These are phyloP conservation scores for Polymixis flavicincta DNA, from an alignment of 2,888 invertebrate species.

Conservation along the genomic window DNA sequence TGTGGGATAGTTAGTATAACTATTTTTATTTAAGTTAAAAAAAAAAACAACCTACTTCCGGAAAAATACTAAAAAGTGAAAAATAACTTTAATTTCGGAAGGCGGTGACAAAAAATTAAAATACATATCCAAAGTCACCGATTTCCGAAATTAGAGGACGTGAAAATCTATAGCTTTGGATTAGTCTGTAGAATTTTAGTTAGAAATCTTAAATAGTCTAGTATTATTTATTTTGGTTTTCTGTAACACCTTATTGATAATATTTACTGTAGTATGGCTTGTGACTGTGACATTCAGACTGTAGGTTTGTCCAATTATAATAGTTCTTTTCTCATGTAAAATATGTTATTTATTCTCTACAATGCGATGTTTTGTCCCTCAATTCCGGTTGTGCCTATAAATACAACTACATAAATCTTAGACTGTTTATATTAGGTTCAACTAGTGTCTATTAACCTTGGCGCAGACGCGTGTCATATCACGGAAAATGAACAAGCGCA, in stretches of 20 bases:
- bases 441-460: conserved; percentile 63
- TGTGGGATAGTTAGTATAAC: too few relatives aligned
- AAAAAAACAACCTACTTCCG: too few relatives aligned
- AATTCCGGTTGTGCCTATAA: conserved; percentile 7
- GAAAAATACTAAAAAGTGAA: too few relatives aligned
- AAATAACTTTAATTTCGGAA: too few relatives aligned
- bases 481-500: conserved; percentile 42
- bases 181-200: background rate
- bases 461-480: conserved; percentile 48
- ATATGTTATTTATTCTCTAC: conserved; percentile 10
- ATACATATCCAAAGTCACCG: too few relatives aligned
- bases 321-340: conserved; percentile 18
- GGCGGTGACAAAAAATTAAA: too few relatives aligned
- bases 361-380: conserved; percentile 8
- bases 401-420: conserved; percentile 47
- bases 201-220: background rate
- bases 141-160: too few relatives aligned
- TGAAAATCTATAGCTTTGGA: background rate
- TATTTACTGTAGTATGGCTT: background rate
- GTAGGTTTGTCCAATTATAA: background rate
- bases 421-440: conserved; percentile 56
- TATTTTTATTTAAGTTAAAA: too few relatives aligned
- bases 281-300: background rate
- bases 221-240: background rate
- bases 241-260: background rate